Conservation (phyloP, 1,140 invertebrate species). For the Tetranychus cinnabarinus region DNA sequence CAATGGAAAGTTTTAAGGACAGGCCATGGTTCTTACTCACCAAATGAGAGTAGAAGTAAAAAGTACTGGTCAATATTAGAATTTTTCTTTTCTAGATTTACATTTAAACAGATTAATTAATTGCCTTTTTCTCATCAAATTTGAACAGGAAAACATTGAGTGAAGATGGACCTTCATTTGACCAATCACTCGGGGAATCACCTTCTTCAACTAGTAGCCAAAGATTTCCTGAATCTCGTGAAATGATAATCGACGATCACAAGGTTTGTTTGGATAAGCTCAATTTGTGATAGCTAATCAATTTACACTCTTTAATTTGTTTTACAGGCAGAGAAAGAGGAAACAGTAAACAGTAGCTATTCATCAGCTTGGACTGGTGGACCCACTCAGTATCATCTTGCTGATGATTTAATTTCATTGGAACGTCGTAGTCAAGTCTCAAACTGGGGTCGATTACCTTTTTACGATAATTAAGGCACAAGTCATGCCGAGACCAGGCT, state of each 20-base stretch:
- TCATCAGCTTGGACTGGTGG: neutral
- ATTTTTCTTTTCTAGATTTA: neutral
- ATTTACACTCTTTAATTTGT: too few relatives aligned
- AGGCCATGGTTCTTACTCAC: neutral
- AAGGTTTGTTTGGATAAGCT: too few relatives aligned
- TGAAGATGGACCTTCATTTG: neutral
- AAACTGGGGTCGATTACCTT: neutral
- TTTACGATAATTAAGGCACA: neutral
- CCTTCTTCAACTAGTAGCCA: neutral
- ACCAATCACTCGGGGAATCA: neutral
- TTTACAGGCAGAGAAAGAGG: neutral
- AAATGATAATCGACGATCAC: neutral
- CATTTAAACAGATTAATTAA: too few relatives aligned
- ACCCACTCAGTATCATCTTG: neutral
- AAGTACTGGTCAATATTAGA: neutral
- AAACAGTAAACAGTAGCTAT: neutral
- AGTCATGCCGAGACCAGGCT: neutral
- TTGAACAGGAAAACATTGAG: neutral
- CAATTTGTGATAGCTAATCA: too few relatives aligned
- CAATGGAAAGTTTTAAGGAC: neutral
- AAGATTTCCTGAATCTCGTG: neutral
- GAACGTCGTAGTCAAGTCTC: neutral
- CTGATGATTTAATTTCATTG: neutral
- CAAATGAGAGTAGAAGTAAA: neutral
- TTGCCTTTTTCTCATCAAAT: too few relatives aligned